Conservation (phyloP, 2,113 vertebrate genomes). For the Megaceryle maxima region DNA sequence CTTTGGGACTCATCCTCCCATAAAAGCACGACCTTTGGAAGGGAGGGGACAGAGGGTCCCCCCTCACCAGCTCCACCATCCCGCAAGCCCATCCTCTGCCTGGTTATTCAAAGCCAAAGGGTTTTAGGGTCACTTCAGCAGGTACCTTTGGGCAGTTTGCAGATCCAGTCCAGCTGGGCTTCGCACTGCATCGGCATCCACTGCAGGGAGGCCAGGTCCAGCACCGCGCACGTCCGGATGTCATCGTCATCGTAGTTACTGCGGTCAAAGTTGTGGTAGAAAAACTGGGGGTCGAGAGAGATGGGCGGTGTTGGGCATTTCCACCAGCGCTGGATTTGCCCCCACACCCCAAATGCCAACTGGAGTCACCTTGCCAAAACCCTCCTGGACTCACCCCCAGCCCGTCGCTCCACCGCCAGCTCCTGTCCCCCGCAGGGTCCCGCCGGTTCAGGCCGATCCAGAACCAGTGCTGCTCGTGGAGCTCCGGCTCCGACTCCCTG, state of each 20-base stretch:
- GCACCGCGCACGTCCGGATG: conserved; percentile 84
- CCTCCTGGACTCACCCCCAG: conserved; percentile 80
- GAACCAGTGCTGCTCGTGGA: conserved; percentile 94
- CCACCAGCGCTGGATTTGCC: not conserved
- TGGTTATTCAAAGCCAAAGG: not conserved
- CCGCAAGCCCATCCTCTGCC: not conserved
- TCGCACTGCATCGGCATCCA: conserved; percentile 95
- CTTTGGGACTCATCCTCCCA: not conserved
- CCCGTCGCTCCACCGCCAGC: conserved; percentile 95
- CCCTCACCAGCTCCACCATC: not conserved
- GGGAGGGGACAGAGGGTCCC: not conserved
- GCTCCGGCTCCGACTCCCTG: conserved; percentile 84
- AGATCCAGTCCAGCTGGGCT: conserved; percentile 93
- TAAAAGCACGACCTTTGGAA: not conserved
- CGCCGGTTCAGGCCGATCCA: conserved; percentile 95
- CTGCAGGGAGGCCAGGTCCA: conserved; percentile 88
- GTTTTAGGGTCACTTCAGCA: rapidly evolving
- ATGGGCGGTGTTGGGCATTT: not conserved
- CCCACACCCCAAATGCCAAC: not conserved
- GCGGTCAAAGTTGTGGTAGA: conserved; percentile 93
- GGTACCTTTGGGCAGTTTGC: conserved; percentile 94
- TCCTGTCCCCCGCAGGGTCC: conserved; percentile 82
- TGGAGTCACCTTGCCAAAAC: rapidly evolving
- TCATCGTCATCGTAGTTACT: conserved; percentile 79
- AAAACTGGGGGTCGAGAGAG: conserved; percentile 76